Conservation (phyloP, 2,888 invertebrate genomes). For the Myopa testacea region DNA sequence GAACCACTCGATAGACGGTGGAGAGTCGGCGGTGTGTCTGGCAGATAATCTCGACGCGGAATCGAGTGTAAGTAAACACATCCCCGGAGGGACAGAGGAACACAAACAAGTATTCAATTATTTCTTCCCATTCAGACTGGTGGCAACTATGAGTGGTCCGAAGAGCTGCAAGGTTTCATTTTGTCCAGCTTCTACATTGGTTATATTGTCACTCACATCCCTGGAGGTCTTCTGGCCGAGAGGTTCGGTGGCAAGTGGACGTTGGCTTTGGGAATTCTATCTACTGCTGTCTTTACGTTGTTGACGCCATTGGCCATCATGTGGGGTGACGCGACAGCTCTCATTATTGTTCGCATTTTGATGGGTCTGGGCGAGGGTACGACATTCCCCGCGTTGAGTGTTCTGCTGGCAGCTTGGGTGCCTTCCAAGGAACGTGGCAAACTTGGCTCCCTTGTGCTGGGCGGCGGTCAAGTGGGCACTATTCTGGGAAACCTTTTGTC, state of each 20-base stretch:
- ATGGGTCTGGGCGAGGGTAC: conserved; percentile 90
- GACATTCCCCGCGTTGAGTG: conserved; percentile 86
- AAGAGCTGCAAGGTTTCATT: conserved; percentile 80
- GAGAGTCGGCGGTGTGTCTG: conserved; percentile 54
- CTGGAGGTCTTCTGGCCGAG: conserved; percentile 84
- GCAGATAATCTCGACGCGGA: conserved; percentile 54
- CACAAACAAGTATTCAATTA: background rate
- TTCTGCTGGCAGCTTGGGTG: conserved; percentile 84
- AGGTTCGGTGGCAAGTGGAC: conserved; percentile 88
- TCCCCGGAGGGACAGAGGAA: background rate
- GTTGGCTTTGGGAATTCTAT: conserved; percentile 83
- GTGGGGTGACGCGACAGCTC: conserved; percentile 74
- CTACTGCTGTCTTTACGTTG: conserved; percentile 84
- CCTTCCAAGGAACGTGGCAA: conserved; percentile 82
- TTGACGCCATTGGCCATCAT: conserved; percentile 81
- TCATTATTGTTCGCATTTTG: conserved; percentile 80
- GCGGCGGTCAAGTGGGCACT: conserved; percentile 78
- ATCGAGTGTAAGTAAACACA: conserved; percentile 42
- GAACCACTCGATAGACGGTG: conserved; percentile 51
- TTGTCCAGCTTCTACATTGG: conserved; percentile 88
- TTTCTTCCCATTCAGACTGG: conserved; percentile 40
- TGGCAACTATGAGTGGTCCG: conserved; percentile 74
- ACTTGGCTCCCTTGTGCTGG: conserved; percentile 83
- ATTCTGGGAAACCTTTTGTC: conserved; percentile 76
- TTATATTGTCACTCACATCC: conserved; percentile 84